Evolutionary conservation across 2,888 invertebrate species (phyloP), one percentile per base, ranked within the genome.

Genomic region (Lymantria dispar): DNA sequence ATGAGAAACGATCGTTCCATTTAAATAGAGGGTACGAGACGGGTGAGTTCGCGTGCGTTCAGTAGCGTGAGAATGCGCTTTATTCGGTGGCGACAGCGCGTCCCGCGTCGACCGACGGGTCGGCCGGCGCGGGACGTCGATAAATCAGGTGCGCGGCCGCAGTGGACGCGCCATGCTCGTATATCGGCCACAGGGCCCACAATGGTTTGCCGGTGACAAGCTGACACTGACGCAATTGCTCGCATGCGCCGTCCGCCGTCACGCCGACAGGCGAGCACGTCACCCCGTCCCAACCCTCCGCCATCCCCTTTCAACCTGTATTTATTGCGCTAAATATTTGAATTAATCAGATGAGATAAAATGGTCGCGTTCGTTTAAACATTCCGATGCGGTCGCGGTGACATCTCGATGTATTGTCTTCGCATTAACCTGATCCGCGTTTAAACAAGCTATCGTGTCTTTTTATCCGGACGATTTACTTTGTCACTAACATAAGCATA

Each of bases 341-440:
- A 90, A 90, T 91, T 90, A 89, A 90, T 89, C 89, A 88, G 85
- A 86, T 85, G 87, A 87, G 87, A 89, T 89, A 88, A 88, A 89
- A 87, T 79, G 85, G 77, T 80, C 80, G 82, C 76, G 80, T 86
- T 82, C 85, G 87, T 80, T 86, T 81, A 83, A 86, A 76, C 84
- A 90, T 90, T 87, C 90, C 89, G 78, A 76, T 83, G 87, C 87
- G 87, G 88, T 85, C 87, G 84, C 83, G 78, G 72, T 86, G 89
- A 90, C 89, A 89, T 80, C 83, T 78, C 83, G 88, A 88, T 90
- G 89, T 90, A 90, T 90, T 90, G 89, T 90, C 82, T 83, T 75
- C 76, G 79, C 76, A 78, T 78, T 80, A 77, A 82, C 74, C 76
- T 85, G 87, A 87, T 67, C 62, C 57, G 45, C 54, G 56, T 57